These are phyloP conservation scores for Xestia rhomboidea DNA, from an alignment of 2,888 invertebrate genomes.

Conservation along the genomic window DNA sequence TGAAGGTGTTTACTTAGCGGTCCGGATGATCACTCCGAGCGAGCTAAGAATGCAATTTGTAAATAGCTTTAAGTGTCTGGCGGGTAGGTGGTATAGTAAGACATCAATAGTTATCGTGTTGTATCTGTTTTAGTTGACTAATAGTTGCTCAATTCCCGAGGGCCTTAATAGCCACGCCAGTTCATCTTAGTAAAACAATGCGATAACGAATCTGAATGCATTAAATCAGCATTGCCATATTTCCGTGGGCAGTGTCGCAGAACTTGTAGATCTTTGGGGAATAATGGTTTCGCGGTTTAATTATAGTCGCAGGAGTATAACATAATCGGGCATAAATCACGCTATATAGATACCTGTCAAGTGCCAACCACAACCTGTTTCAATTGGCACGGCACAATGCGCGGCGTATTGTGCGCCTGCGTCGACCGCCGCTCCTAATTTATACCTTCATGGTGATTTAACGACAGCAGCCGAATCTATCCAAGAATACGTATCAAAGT, in stretches of 20 bases:
- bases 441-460: slow-evolving; percentile 89
- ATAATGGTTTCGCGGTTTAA: slow-evolving; percentile 88
- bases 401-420: slow-evolving; percentile 80
- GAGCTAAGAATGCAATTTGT: slow-evolving; percentile 63
- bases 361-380: slow-evolving; percentile 90
- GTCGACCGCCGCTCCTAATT: slow-evolving; percentile 84
- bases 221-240: slow-evolving; percentile 79
- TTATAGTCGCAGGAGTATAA: slow-evolving; percentile 85
- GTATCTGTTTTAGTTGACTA: slow-evolving; percentile 32
- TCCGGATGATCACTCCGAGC: slow-evolving; percentile 70
- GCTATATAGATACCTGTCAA: slow-evolving; percentile 88
- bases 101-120: slow-evolving; percentile 45
- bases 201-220: slow-evolving; percentile 75
- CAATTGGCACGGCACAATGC: slow-evolving; percentile 87
- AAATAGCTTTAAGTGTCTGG: slow-evolving; percentile 51
- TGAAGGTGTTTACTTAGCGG: slow-evolving; percentile 80
- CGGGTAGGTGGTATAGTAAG: slow-evolving; percentile 37
- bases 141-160: slow-evolving; percentile 49
- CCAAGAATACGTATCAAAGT: slow-evolving; percentile 80
- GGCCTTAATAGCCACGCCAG: slow-evolving; percentile 42
- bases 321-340: slow-evolving; percentile 89
- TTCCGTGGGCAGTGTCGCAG: slow-evolving; percentile 84
- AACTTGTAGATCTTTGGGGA: slow-evolving; percentile 81
- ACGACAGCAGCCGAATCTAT: slow-evolving; percentile 79
- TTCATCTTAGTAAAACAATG: slow-evolving; percentile 62